phyloP scores from a whole-genome alignment of 1,140 invertebrate genomes.

The Sarcophaga bullata region DNA sequence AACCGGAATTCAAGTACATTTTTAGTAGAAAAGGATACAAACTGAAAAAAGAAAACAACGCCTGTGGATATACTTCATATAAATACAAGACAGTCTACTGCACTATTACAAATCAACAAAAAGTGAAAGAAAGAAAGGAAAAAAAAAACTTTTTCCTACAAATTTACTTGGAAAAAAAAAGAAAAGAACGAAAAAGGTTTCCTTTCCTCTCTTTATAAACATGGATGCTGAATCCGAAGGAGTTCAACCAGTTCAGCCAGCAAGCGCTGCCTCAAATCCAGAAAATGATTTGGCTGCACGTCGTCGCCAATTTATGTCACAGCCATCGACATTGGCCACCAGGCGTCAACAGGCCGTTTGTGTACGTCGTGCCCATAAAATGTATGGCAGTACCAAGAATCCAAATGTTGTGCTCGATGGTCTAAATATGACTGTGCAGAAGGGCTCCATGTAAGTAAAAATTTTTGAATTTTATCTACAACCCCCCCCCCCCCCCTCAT shows the following conservation, averaged over 20 bases:
- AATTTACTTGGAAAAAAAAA: too few species aligned
- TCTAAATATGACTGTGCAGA: conserved; percentile 89
- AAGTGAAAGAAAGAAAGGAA: too few species aligned
- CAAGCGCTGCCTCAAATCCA: conserved; percentile 48
- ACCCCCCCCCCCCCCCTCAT: too few species aligned
- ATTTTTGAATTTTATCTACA: not conserved
- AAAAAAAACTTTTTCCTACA: too few species aligned
- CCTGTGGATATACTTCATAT: conserved; percentile 8
- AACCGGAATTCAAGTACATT: not conserved
- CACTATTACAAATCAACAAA: too few species aligned
- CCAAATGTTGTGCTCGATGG: conserved; percentile 87
- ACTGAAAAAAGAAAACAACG: not conserved
- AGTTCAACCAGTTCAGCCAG: conserved; percentile 51
- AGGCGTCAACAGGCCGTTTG: conserved; percentile 82
- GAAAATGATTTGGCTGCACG: conserved; percentile 61
- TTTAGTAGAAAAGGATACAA: not conserved
- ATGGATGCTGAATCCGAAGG: conserved; percentile 63
- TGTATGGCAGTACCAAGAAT: conserved; percentile 84
- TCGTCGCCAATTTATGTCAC: conserved; percentile 68
- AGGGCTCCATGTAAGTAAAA: conserved; percentile 86
- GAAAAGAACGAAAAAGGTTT: too few species aligned
- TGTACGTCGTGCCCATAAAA: conserved; percentile 83
- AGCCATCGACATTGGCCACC: conserved; percentile 78
- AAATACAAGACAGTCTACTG: not conserved
- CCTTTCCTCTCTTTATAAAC: not conserved